phyloP scores from a whole-genome alignment of 2,797 vertebrate genomes.

The Onychomys leucogaster region DNA sequence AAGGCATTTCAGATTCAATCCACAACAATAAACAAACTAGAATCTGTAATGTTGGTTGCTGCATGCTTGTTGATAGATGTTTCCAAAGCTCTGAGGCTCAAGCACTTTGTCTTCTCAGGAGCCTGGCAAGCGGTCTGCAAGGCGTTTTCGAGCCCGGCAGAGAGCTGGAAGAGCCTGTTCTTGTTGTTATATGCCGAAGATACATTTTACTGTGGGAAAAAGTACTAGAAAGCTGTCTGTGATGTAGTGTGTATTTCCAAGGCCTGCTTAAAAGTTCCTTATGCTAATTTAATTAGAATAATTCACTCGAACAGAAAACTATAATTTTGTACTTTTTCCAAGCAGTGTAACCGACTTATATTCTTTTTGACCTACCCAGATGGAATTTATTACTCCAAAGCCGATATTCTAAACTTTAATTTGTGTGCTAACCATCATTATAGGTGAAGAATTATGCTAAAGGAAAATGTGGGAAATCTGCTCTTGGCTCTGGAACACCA shows the following conservation, averaged over 20 bases:
- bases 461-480: conserved; percentile 17
- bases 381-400: conserved; percentile 73
- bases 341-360: conserved; percentile 55
- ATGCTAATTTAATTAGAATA: conserved; percentile 71
- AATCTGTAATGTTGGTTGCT: conserved; percentile 14
- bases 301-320: conserved; percentile 68
- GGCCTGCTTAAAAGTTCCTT: conserved; percentile 45
- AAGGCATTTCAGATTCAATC: background rate
- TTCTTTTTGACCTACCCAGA: conserved; percentile 56
- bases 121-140: background rate
- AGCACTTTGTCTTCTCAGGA: background rate
- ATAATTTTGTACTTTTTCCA: conserved; percentile 70
- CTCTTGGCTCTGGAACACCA: conserved; percentile 57
- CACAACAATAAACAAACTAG: background rate
- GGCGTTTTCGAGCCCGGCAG: background rate
- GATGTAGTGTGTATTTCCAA: conserved; percentile 40
- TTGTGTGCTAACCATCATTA: conserved; percentile 66
- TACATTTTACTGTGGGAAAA: conserved; percentile 46
- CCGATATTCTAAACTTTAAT: conserved; percentile 45
- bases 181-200: conserved; percentile 30
- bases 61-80: conserved; percentile 12
- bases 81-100: background rate
- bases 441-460: conserved; percentile 31
- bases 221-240: conserved; percentile 44
- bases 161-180: background rate